Evolutionary conservation across 2,888 invertebrate species (phyloP).

Genomic region (Aphodius sticticus): DNA sequence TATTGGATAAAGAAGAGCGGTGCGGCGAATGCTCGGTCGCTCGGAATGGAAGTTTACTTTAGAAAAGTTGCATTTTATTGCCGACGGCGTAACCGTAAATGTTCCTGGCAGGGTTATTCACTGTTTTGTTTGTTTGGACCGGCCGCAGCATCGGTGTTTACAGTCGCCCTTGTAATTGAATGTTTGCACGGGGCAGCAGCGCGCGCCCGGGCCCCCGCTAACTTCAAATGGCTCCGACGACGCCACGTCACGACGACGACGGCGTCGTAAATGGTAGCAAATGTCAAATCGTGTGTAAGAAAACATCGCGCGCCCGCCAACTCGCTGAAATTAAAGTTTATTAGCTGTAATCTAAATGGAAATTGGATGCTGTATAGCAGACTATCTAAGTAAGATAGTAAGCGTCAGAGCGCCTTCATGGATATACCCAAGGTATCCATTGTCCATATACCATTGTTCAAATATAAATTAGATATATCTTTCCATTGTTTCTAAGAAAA

Average conservation of each 20-base stretch:
- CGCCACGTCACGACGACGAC: not conserved
- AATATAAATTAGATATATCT: no score
- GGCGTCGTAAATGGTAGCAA: not conserved
- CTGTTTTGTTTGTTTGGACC: not conserved
- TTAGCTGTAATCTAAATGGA: not conserved
- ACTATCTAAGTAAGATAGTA: no score
- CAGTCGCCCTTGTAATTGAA: not conserved
- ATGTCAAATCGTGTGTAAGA: not conserved
- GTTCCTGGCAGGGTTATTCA: slow-evolving; percentile 4
- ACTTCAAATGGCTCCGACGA: not conserved
- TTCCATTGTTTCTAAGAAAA: no score
- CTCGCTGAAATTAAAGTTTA: not conserved
- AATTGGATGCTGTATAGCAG: not conserved
- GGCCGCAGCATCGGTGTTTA: not conserved
- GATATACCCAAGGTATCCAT: no score
- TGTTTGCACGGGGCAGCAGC: not conserved
- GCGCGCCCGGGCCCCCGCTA: not conserved
- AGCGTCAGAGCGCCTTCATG: no score
- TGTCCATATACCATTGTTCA: no score
- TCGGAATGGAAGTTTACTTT: not conserved
- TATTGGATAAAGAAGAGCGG: slow-evolving; percentile 4
- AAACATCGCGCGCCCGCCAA: not conserved
- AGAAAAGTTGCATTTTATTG: slow-evolving; percentile 4
- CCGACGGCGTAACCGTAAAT: not conserved
- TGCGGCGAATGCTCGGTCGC: not conserved